Percentiles rank a stretch among this genome's conserved stretches.
Evolutionary conservation across 2,888 invertebrate genomes (phyloP).

Genomic region (Frankliniella fusca): DNA sequence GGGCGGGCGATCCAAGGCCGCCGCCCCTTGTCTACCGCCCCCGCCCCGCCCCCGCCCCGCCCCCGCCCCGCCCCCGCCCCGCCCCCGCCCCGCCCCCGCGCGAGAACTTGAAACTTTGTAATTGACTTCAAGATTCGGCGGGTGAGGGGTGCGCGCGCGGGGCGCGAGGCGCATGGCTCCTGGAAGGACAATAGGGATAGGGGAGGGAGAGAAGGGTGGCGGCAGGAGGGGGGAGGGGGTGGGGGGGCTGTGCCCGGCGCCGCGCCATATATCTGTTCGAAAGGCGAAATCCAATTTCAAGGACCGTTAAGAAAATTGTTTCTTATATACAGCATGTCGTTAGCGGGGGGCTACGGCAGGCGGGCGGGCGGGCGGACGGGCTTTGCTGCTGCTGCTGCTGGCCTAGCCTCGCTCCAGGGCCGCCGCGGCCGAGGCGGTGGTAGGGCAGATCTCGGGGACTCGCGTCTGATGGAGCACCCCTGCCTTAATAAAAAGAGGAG

Average conservation of each 20-base stretch:
- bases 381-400: neutral
- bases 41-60: neutral
- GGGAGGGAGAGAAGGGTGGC: no score
- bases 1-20: neutral
- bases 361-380: neutral
- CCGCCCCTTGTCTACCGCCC: neutral
- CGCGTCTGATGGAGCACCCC: slow-evolving; percentile 5
- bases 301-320: slow-evolving; percentile 26
- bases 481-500: slow-evolving; percentile 5
- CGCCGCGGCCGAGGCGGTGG: neutral
- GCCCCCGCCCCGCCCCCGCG: neutral
- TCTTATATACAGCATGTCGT: slow-evolving; percentile 22
- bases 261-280: slow-evolving; percentile 14
- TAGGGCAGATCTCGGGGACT: neutral
- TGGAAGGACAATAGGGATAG: no score
- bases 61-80: neutral
- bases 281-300: slow-evolving; percentile 26
- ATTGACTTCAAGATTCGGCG: slow-evolving; percentile 13
- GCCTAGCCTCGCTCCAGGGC: neutral
- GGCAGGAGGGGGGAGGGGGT: neutral
- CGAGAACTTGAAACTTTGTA: slow-evolving; percentile 14
- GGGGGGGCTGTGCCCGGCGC: neutral
- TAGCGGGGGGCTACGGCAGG: neutral
- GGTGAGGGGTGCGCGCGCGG: neutral
- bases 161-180: no score